Evolutionary conservation across 64 coral and sea anemone species (phyloP), one percentile per base, ranked within the genome.

Genomic region (Orbicella faveolata): DNA sequence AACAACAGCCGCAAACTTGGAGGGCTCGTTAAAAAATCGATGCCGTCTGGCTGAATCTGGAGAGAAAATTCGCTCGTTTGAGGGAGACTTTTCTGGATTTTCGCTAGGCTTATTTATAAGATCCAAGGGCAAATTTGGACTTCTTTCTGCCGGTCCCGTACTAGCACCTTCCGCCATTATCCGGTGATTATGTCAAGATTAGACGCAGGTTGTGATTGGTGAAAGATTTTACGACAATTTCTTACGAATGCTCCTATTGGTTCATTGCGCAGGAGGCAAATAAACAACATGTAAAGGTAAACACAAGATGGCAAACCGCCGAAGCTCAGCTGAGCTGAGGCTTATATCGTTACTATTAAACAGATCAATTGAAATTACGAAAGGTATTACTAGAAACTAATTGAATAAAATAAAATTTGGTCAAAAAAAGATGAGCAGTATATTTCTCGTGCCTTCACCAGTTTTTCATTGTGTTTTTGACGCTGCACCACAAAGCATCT

Each of bases 41-140:
- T 97, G 95, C 34, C 95, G 77, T 75, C 95, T 63, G 52, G 93
- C 74, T 36, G 89, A 75, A 74, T 97, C 95, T 97, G 95, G 82
- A 13, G 95, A 92, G 36, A 97, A 97, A 94, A 78, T 20, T 33
- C 53, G 37, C 59, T 79, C 72, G 2, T 44, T 89, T 75, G 54
- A 78, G 75, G 30, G n/a, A 17, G 34, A n/a, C 21, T 21, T 36
- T 1, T 76, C 83, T 67, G 76, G 51, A 11, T 20, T 67, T 26
- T 74, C 83, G 57, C 63, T 72, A 11, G 36, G 44, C 62, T 20
- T 79, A 17, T 23, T 2, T 12, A 19, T 13, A 79, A 63, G 54
- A 10, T 79, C 69, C 9, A 87, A 18, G 17, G 20, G 23, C 66
- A 76, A 62, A n/a, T 74, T 25, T 70, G 36, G 7, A 69, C 36